These are phyloP conservation scores for Gadopsis bispinosus DNA, from an alignment of 2,797 vertebrate species.

Conservation along the genomic window DNA sequence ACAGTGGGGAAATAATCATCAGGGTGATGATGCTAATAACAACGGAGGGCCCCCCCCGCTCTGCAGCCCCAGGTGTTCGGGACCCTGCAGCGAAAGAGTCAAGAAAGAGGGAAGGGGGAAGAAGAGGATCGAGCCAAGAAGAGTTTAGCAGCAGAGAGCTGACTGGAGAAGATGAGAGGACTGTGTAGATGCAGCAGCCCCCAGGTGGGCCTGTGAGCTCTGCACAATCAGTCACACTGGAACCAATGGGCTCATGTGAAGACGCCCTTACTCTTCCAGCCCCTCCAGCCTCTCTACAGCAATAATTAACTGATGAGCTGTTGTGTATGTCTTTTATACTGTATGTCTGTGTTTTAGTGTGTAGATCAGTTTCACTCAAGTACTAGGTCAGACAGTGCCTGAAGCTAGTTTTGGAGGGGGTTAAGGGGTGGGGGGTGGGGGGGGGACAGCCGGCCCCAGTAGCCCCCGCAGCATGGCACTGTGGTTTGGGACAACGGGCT, in stretches of 20 bases:
- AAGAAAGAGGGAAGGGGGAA: slow-evolving; percentile 20
- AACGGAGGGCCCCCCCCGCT: slow-evolving; percentile 36
- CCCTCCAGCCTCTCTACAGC: slow-evolving; percentile 34
- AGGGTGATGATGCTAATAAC: slow-evolving; percentile 58
- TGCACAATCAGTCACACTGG: slow-evolving; percentile 58
- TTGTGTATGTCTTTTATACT: slow-evolving; percentile 43
- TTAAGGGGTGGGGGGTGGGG: slow-evolving; percentile 2
- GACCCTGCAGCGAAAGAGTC: slow-evolving; percentile 41
- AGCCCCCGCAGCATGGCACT: slow-evolving; percentile 45
- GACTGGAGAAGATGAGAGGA: slow-evolving; percentile 52
- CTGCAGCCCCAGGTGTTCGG: slow-evolving; percentile 40
- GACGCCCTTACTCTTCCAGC: slow-evolving; percentile 19
- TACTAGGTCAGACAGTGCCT: slow-evolving; percentile 60
- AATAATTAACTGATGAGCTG: slow-evolving; percentile 55
- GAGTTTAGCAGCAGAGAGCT: slow-evolving; percentile 40
- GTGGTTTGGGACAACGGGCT: slow-evolving; percentile 62
- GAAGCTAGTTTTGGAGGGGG: slow-evolving; percentile 25
- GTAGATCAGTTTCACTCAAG: slow-evolving; percentile 24
- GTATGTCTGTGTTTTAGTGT: slow-evolving; percentile 26
- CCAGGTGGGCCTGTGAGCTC: slow-evolving; percentile 62
- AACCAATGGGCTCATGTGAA: slow-evolving; percentile 57
- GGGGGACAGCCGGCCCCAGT: slow-evolving; percentile 14
- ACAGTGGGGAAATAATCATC: slow-evolving; percentile 51
- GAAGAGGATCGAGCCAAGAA: slow-evolving; percentile 25
- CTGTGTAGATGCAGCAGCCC: slow-evolving; percentile 48